Evolutionary conservation across 2,797 vertebrate species (phyloP).

Genomic region (Synanceia verrucosa): DNA sequence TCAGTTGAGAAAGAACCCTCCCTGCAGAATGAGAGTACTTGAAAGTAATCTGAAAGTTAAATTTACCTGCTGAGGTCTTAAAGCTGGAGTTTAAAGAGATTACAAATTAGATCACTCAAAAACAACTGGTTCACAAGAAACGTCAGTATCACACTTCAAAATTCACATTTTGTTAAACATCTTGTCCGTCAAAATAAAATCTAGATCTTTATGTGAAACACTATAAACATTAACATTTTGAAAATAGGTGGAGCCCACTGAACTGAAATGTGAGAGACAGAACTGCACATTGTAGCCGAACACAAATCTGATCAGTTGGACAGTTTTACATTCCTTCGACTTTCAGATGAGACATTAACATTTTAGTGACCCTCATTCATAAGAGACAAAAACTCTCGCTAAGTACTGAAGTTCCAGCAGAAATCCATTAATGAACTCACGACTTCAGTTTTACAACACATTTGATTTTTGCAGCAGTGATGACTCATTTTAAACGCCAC

Average conservation of each 20-base stretch:
- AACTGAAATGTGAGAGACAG: background rate
- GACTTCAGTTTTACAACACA: constrained; percentile 1
- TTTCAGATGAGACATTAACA: background rate
- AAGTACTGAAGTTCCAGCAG: background rate
- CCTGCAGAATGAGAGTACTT: background rate
- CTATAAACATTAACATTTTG: constrained; percentile 7
- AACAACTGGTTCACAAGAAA: background rate
- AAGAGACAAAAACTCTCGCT: background rate
- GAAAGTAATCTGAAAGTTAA: background rate
- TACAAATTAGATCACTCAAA: constrained; percentile 17
- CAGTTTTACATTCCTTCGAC: background rate
- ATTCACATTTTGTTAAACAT: constrained; percentile 19
- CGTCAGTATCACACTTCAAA: constrained; percentile 22
- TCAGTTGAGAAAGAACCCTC: constrained; percentile 15
- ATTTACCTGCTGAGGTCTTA: constrained; percentile 16
- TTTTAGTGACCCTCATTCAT: background rate
- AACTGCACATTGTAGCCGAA: constrained; percentile 1
- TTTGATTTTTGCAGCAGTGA: constrained; percentile 13
- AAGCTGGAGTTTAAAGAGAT: constrained; percentile 23
- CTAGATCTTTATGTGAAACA: constrained; percentile 6
- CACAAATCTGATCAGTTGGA: background rate
- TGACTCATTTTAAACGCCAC: constrained; percentile 3
- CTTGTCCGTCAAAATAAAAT: constrained; percentile 11
- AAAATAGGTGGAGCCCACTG: background rate
- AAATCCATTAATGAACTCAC: background rate